Base-by-base conservation (phyloP, 2,888 invertebrate genomes). In the Himalopsyche japonica region DNA sequence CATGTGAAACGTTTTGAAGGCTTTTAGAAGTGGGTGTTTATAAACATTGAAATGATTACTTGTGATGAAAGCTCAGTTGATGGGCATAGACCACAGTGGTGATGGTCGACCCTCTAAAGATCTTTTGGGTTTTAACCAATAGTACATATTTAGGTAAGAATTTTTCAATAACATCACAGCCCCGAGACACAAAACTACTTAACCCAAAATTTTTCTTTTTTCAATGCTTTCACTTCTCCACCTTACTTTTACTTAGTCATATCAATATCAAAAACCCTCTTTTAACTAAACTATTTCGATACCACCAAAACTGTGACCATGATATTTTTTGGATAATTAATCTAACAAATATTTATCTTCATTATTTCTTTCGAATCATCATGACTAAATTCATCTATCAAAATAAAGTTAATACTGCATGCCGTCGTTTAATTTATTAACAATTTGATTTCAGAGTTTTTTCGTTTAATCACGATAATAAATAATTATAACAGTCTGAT, bases 61-160 rank as follows among this genome's bases (percentile, higher is more conserved):
- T 88, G 89, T 88, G 88, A 88, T 88, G 87, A 88, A 87, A 86
- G 88, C 88, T 86, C 88, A 87, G 87, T 87, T 84, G 85, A 84
- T 86, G 87, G 87, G 86, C 87, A 83, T 87, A 86, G 85, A 87
- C 87, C 87, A 82, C 79, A 84, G 88, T 89, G 92, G 93, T 94
- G 93, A 96, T 96, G 95, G 95, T 96, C 91, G 95, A 96, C 93
- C 95, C 96, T 90, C 93, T 96, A 90, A 96, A 96, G 93, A 94
- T 96, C 91, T 95, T 96, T 91, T 96, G 96, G 96, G 95, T 96
- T 92, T 93, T 96, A 90, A 96, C 95, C 92, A 96, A 96, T 93
- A 96, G 95, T 93, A 95, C 95, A 89, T 96, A 95, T 90, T 91
- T 96, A 90, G 95, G 96, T 96, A 94, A 89, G 90, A 27, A 3